Evolutionary conservation across 2,797 vertebrate genomes (phyloP).

Genomic region (Phalanger gymnotis): DNA sequence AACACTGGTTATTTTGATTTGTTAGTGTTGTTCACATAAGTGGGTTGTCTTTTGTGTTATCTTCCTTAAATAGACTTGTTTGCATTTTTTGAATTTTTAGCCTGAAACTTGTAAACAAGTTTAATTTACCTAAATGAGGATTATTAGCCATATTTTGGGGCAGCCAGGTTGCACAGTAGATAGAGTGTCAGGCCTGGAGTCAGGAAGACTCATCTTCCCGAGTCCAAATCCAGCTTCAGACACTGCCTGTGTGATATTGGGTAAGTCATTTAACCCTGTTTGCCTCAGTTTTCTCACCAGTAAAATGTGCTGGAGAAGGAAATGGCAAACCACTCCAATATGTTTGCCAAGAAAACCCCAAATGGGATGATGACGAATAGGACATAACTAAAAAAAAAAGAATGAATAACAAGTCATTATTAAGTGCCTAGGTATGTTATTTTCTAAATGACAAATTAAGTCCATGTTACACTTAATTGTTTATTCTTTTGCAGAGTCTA

Average conservation of each 20-base stretch:
- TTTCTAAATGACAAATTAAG: slow-evolving; percentile 8
- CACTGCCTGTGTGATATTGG: not conserved
- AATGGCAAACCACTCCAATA: not conserved
- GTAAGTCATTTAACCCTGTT: not conserved
- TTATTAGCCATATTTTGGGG: not conserved
- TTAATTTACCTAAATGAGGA: not conserved
- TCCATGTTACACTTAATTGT: not conserved
- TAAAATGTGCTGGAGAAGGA: not conserved
- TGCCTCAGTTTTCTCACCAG: not conserved
- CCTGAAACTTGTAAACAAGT: not conserved
- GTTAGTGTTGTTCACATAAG: not conserved
- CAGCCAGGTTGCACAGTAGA: not conserved
- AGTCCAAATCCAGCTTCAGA: not conserved
- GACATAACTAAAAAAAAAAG: not conserved
- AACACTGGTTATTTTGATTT: not conserved
- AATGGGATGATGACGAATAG: not conserved
- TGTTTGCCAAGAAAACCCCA: not conserved
- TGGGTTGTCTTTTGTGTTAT: not conserved
- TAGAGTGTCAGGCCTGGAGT: not conserved
- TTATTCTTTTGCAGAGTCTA: slow-evolving; percentile 85
- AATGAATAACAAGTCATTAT: not conserved
- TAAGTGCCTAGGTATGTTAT: not conserved
- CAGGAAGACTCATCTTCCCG: not conserved
- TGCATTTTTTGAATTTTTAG: not conserved
- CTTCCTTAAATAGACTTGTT: not conserved